These are phyloP conservation scores for Pachliopta kotzebuea DNA, from an alignment of 2,888 invertebrate species.

Conservation along the genomic window DNA sequence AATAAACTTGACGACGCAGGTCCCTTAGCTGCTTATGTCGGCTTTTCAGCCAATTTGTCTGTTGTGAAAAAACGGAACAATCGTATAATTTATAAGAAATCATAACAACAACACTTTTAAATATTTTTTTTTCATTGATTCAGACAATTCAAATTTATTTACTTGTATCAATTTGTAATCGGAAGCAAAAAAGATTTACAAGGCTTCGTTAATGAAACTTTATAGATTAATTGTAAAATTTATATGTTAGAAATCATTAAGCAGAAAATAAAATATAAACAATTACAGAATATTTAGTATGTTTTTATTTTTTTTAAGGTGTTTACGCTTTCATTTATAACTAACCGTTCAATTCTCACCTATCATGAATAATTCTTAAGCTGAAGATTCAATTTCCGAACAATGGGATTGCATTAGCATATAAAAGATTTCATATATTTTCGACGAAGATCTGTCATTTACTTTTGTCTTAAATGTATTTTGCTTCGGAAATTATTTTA, in stretches of 20 bases:
- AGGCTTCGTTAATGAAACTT: neutral
- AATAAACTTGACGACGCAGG: constrained; percentile 58
- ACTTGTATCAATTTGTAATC: neutral
- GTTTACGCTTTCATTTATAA: constrained; percentile 1
- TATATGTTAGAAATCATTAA: too few relatives aligned
- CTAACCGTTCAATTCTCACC: constrained; percentile 40
- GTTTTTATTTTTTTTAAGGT: too few relatives aligned
- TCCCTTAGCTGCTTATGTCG: constrained; percentile 60
- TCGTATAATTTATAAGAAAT: constrained; percentile 29
- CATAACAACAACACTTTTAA: too few relatives aligned
- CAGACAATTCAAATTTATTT: too few relatives aligned
- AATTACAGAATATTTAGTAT: too few relatives aligned
- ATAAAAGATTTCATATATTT: constrained; percentile 80
- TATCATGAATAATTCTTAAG: constrained; percentile 76
- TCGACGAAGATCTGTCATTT: constrained; percentile 14
- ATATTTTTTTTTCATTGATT: too few relatives aligned
- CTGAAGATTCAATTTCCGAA: constrained; percentile 79
- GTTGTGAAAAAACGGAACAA: neutral
- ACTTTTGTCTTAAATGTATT: constrained; percentile 8
- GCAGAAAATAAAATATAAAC: too few relatives aligned
- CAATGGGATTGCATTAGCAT: constrained; percentile 79
- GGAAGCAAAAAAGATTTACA: too few relatives aligned
- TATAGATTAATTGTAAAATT: too few relatives aligned
- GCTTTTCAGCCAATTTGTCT: constrained; percentile 54
- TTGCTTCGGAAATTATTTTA: neutral